Conservation (phyloP, 2,797 vertebrate genomes). For the Myoxocephalus aenaeus region DNA sequence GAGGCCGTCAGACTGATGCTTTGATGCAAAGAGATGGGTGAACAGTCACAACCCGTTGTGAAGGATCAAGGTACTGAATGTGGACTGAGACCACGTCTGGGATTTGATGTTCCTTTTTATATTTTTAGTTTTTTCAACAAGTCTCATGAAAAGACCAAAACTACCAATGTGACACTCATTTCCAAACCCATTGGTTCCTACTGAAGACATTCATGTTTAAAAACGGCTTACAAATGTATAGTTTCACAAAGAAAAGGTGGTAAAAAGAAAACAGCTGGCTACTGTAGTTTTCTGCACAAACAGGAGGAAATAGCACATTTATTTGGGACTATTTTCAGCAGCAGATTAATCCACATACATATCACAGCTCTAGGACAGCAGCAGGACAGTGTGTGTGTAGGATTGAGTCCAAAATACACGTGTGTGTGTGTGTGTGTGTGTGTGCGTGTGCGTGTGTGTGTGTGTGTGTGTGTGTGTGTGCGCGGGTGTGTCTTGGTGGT, state of each 20-base stretch:
- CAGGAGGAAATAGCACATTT: too few species aligned
- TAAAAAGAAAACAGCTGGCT: too few species aligned
- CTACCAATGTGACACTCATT: neutral
- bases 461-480: too few species aligned
- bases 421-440: too few species aligned
- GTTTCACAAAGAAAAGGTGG: neutral
- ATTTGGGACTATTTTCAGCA: neutral
- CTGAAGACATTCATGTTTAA: neutral
- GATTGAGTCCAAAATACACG: too few species aligned
- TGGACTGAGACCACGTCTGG: neutral
- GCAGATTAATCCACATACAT: neutral
- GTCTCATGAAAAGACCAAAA: conserved; percentile 1
- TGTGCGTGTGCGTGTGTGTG: too few species aligned
- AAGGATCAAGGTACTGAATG: conserved; percentile 2
- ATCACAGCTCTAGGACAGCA: neutral
- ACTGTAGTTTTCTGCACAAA: too few species aligned
- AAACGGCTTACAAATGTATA: neutral
- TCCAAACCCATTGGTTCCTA: neutral
- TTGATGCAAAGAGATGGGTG: neutral
- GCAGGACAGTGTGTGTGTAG: too few species aligned
- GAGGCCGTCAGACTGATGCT: neutral
- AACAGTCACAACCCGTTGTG: neutral
- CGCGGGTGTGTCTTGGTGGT: neutral
- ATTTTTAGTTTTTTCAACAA: conserved; percentile 5
- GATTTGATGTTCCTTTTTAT: neutral